These are phyloP conservation scores for Noctilio leporinus DNA, from an alignment of 2,113 vertebrate species.

Conservation along the genomic window DNA sequence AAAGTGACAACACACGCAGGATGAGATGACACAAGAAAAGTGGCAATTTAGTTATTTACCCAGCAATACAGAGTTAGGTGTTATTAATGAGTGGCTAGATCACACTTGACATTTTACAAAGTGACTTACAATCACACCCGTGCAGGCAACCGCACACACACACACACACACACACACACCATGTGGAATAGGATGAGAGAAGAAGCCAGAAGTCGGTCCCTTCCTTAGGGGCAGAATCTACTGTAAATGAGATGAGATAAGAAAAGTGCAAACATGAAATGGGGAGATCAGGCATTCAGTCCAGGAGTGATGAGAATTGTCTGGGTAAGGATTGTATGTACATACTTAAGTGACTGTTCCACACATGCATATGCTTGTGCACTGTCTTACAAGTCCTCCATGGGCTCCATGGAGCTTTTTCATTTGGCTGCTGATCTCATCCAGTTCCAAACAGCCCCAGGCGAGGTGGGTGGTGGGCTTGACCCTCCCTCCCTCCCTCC, in stretches of 20 bases:
- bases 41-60: constrained; percentile 59
- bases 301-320: neutral
- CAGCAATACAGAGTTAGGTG: constrained; percentile 48
- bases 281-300: neutral
- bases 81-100: constrained; percentile 57
- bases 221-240: neutral
- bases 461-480: neutral
- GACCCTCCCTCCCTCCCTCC: neutral
- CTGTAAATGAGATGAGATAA: neutral
- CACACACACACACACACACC: neutral
- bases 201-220: neutral
- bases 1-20: constrained; percentile 49
- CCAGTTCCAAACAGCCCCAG: neutral
- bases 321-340: neutral
- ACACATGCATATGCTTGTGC: neutral
- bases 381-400: neutral
- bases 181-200: neutral
- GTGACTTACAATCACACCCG: constrained; percentile 25
- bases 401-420: no score
- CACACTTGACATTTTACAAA: constrained; percentile 56
- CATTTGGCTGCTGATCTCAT: neutral
- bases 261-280: neutral
- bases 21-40: constrained; percentile 51
- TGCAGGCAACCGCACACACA: accelerated
- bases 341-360: neutral